phyloP scores from a whole-genome alignment of 2,797 vertebrate genomes.

The Bradypus variegatus region DNA sequence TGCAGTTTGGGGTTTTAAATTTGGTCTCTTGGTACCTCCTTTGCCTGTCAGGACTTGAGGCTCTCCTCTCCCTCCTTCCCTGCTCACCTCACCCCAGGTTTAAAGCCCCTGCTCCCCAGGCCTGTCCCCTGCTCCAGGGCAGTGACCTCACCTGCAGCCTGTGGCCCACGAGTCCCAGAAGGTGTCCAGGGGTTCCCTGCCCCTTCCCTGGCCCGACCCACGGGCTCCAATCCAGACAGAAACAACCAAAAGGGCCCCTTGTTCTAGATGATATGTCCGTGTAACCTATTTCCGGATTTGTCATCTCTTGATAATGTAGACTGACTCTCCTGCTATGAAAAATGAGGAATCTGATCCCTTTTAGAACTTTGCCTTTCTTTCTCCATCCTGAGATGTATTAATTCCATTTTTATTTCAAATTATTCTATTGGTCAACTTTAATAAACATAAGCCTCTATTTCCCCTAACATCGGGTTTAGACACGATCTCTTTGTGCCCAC shows the following conservation, averaged over 20 bases:
- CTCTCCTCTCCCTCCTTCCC: neutral
- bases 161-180: too few relatives aligned
- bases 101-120: neutral
- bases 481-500: fast-evolving
- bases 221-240: neutral
- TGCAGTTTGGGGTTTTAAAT: neutral
- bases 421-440: neutral
- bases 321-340: too few relatives aligned
- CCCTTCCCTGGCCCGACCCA: neutral
- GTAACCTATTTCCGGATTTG: too few relatives aligned
- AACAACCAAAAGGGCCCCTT: neutral
- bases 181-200: too few relatives aligned
- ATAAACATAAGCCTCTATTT: neutral
- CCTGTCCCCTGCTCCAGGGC: neutral
- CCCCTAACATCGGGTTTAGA: too few relatives aligned
- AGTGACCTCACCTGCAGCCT: neutral
- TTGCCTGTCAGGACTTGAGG: neutral
- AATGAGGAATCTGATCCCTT: too few relatives aligned
- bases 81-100: neutral
- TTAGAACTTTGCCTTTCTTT: too few relatives aligned
- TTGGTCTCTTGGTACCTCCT: neutral
- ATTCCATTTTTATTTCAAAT: too few relatives aligned
- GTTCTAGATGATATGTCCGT: neutral
- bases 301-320: too few relatives aligned
- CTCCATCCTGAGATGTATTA: too few relatives aligned